phyloP scores from a whole-genome alignment of 2,797 vertebrate species.

The Scolopax bukidnonensis region DNA sequence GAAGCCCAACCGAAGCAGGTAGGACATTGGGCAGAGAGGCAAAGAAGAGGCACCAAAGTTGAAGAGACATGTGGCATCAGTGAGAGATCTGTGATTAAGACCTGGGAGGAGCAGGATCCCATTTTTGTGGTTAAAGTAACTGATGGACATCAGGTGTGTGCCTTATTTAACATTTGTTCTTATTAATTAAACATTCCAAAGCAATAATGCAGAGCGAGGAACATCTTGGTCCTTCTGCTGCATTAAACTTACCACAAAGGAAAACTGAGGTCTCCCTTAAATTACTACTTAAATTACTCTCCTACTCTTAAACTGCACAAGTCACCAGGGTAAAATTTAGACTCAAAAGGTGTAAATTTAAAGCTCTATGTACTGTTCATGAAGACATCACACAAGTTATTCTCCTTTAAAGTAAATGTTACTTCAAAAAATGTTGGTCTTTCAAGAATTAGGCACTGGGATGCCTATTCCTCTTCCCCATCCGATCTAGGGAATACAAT shows the following conservation, averaged over 20 bases:
- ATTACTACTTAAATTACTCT: too few relatives aligned
- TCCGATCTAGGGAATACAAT: background rate
- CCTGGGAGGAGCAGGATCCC: background rate
- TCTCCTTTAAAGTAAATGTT: background rate
- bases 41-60: background rate
- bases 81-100: background rate
- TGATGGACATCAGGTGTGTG: accelerated
- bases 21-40: background rate
- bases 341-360: background rate
- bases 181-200: background rate
- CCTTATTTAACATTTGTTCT: background rate
- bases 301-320: background rate
- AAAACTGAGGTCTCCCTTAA: background rate
- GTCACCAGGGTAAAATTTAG: background rate
- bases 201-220: background rate
- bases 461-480: background rate
- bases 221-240: background rate
- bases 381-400: background rate
- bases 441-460: background rate
- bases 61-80: background rate
- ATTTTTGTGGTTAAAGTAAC: background rate
- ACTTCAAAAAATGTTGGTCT: background rate
- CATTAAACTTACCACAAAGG: background rate
- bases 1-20: background rate
- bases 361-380: background rate